Evolutionary conservation across 2,888 invertebrate species (phyloP).

Genomic region (Sicus ferrugineus): DNA sequence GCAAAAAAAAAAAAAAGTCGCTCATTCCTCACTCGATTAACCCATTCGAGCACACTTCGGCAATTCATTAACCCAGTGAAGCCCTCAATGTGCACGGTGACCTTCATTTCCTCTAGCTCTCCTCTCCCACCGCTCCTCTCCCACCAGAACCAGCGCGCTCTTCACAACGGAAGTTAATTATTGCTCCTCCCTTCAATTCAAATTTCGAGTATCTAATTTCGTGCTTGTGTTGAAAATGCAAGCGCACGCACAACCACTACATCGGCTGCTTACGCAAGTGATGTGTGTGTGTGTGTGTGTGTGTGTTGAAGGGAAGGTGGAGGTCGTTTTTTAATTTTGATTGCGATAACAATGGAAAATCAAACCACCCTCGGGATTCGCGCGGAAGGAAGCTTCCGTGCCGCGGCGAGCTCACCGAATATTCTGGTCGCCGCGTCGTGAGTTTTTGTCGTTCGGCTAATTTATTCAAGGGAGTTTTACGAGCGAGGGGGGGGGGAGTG

Average conservation of each 20-base stretch:
- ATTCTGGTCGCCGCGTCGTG: not conserved
- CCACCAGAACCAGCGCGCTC: no score
- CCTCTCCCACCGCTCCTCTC: not conserved
- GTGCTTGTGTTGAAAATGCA: not conserved
- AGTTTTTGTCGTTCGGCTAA: not conserved
- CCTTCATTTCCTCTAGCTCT: not conserved
- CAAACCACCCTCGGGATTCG: not conserved
- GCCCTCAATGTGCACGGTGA: not conserved
- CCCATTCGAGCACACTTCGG: no score
- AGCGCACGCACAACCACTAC: not conserved
- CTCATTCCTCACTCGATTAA: not conserved
- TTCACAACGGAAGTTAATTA: no score
- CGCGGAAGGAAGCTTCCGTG: not conserved
- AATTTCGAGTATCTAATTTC: conserved; percentile 7
- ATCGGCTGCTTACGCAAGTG: not conserved
- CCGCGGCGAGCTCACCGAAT: no score
- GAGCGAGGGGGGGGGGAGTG: not conserved
- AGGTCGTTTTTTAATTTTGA: not conserved
- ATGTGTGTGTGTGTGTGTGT: not conserved
- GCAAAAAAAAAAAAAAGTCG: not conserved
- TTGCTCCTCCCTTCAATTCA: not conserved
- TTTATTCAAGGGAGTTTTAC: conserved; percentile 15
- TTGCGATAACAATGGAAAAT: not conserved
- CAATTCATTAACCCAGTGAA: not conserved
- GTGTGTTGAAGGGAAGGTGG: not conserved